Conservation (phyloP, 1,140 invertebrate genomes). For the Amphibalanus amphitrite region DNA sequence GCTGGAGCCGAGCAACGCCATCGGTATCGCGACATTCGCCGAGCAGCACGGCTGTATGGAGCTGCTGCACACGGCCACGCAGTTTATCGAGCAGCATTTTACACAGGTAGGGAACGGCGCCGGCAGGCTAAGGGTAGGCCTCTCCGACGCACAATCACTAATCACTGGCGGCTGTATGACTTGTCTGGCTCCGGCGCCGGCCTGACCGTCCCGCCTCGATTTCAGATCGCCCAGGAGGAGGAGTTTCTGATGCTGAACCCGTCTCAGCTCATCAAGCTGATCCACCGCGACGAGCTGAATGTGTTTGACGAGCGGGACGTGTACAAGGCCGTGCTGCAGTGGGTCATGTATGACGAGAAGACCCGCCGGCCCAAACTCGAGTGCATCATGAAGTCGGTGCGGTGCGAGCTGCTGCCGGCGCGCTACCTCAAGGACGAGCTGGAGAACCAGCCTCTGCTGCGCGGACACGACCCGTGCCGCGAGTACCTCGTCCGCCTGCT, state of each 20-base stretch:
- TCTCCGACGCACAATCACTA: too few relatives aligned
- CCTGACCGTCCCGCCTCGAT: not conserved
- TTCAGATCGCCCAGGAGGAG: constrained; percentile 65
- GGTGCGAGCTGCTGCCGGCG: constrained; percentile 80
- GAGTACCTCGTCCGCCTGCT: constrained; percentile 80
- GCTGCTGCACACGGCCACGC: constrained; percentile 63
- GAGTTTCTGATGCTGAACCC: constrained; percentile 68
- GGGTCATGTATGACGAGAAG: constrained; percentile 66
- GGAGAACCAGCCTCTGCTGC: constrained; percentile 71
- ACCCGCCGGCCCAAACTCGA: constrained; percentile 65
- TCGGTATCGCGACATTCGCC: constrained; percentile 79
- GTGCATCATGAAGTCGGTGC: constrained; percentile 62
- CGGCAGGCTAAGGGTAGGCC: too few relatives aligned
- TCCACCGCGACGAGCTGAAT: constrained; percentile 72
- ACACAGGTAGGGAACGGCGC: constrained; percentile 39
- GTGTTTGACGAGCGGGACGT: constrained; percentile 78
- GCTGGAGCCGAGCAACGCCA: constrained; percentile 79
- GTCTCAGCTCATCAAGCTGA: constrained; percentile 56
- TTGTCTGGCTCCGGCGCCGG: too few relatives aligned
- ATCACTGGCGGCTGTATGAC: too few relatives aligned
- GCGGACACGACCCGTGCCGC: constrained; percentile 66
- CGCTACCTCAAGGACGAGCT: constrained; percentile 75
- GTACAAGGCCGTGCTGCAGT: constrained; percentile 76
- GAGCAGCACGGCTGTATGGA: constrained; percentile 74
- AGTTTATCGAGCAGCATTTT: constrained; percentile 79